Conservation (phyloP, 2,888 invertebrate genomes). For the Slavum lentiscoides region DNA sequence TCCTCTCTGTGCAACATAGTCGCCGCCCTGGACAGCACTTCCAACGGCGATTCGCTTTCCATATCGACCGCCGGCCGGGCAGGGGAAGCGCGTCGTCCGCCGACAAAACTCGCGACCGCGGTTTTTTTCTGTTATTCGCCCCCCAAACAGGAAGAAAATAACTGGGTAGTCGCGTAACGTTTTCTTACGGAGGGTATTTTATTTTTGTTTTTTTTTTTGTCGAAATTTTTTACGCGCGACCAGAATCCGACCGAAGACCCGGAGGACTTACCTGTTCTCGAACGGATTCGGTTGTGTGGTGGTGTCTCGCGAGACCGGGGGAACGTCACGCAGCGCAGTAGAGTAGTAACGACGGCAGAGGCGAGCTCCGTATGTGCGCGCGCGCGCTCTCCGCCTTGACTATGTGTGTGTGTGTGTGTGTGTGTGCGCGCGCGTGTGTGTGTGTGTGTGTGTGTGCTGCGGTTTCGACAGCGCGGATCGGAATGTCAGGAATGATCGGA, state of each 20-base stretch:
- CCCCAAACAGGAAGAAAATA: too few relatives aligned
- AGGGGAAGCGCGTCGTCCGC: too few relatives aligned
- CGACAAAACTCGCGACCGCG: background rate
- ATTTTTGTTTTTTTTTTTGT: too few relatives aligned
- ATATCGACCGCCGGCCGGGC: constrained; percentile 56
- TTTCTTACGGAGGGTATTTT: too few relatives aligned
- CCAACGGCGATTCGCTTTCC: constrained; percentile 77
- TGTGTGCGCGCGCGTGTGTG: background rate
- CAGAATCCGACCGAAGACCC: background rate
- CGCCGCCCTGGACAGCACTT: constrained; percentile 84
- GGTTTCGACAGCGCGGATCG: constrained; percentile 52
- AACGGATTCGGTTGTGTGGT: constrained; percentile 49
- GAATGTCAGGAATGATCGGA: constrained; percentile 53
- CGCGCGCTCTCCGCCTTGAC: background rate
- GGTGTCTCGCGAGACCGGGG: constrained; percentile 34
- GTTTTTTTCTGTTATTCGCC: too few relatives aligned
- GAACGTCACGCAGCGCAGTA: constrained; percentile 36
- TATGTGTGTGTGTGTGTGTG: background rate
- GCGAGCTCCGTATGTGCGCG: background rate
- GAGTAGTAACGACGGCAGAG: too few relatives aligned
- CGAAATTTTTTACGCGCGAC: background rate
- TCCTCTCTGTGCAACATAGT: constrained; percentile 74
- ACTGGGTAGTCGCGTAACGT: too few relatives aligned
- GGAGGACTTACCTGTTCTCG: constrained; percentile 42
- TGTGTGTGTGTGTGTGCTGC: constrained; percentile 26